Base-by-base conservation (phyloP, 2,797 vertebrate species). In the Pelobates cultripes region DNA sequence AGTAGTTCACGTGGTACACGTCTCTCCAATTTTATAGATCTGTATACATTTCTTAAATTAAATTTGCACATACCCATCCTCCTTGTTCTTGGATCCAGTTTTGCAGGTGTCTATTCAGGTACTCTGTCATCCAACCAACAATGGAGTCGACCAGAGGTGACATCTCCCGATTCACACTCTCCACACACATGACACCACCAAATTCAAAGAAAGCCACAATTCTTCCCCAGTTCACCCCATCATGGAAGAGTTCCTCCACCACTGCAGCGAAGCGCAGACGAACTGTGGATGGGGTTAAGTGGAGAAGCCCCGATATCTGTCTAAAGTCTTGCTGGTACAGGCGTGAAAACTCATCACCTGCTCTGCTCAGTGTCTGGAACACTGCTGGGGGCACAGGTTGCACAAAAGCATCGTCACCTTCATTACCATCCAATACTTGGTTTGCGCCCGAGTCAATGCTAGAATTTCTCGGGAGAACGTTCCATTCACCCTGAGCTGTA, bases 141-240 rank as follows among this genome's bases (percentile, higher is more conserved):
- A 99, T 97, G 94, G 85, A 95, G 89, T 98, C 96, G 89, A 98
- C 97, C 45, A 97, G 96, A 70, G 95, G 82, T 7, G 90, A 92
- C 96, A 98, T 97, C 90, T 97, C 96, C 85, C 95, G 94, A 88
- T 96, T 93, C 88, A 95, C 95, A 86, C 97, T 97, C 91, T 99
- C 97, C 87, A 95, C 96, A 15, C 98, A 99, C 94, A 99, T 95
- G 45, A 96, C 95, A 4, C 97, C 96, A 4, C 98, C 98, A 53
- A 99, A 99, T 93, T 99, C 98, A 81, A 99, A 97, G 94, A 99
- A 99, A 72, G 98, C 98, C 88, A 99, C 96, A 64, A 99, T 97
- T 84, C 98, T 94, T 79, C 98, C 98, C 98, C 98, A 99, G 93
- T 99, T 99, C 82, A 98, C 95, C 4, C 97, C 98, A 14, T 99